These are phyloP conservation scores for Thunnus maccoyii DNA, from an alignment of 2,113 vertebrate genomes.

Conservation along the genomic window DNA sequence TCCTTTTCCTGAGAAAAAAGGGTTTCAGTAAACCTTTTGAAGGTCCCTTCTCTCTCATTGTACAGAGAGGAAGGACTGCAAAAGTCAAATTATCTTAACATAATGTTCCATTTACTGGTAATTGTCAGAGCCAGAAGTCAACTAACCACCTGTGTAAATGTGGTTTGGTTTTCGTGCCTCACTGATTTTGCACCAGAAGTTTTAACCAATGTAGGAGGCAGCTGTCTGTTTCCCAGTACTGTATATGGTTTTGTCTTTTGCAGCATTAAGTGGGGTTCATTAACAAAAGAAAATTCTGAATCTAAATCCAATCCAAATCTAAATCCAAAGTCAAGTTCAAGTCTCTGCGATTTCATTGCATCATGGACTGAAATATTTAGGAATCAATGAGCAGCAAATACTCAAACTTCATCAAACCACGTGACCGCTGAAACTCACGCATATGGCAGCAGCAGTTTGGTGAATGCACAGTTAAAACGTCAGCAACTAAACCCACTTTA, in stretches of 20 bases:
- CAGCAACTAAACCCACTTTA: background rate
- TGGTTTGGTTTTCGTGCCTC: background rate
- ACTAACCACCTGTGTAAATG: background rate
- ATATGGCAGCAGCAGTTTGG: no score
- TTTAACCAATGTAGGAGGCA: accelerated
- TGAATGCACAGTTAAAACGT: no score
- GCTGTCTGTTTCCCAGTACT: no score
- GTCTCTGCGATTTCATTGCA: no score
- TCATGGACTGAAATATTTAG: no score
- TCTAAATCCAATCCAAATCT: no score
- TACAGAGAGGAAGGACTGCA: background rate
- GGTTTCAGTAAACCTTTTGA: background rate
- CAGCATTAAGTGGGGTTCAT: no score
- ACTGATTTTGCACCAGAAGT: background rate
- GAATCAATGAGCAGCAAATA: no score
- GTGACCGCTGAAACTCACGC: no score
- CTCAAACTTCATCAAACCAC: no score
- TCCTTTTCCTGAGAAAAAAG: background rate
- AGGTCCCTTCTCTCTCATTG: background rate
- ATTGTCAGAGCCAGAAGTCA: background rate
- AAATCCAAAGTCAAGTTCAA: background rate
- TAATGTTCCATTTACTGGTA: background rate
- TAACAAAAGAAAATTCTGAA: no score
- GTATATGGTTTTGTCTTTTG: background rate
- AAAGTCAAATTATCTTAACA: background rate